Conservation (phyloP, 1,140 invertebrate species). For the Armadillidium nasatum region DNA sequence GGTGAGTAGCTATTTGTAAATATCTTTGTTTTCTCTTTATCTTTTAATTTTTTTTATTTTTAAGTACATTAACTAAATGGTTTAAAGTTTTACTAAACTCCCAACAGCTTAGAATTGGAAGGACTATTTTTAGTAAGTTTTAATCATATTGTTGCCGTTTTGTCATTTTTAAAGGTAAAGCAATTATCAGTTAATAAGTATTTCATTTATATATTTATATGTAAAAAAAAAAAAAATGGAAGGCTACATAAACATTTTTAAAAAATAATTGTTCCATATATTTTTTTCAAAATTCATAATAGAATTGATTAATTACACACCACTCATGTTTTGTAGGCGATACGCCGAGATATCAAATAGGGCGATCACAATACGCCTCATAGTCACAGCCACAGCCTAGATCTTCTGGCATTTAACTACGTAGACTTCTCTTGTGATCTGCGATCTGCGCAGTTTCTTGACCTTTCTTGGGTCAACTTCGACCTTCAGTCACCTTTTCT, state of each 20-base stretch:
- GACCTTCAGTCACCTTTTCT: conserved; percentile 9
- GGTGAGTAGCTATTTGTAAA: not conserved
- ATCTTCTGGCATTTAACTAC: conserved; percentile 3
- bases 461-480: conserved; percentile 2
- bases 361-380: not conserved
- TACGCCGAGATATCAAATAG: conserved; percentile 1
- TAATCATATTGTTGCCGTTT: too few relatives aligned
- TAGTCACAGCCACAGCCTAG: conserved; percentile 3
- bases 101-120: too few relatives aligned
- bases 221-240: too few relatives aligned
- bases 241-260: too few relatives aligned
- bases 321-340: conserved; percentile 8
- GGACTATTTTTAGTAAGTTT: too few relatives aligned
- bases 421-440: not conserved
- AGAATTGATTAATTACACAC: not conserved
- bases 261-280: too few relatives aligned
- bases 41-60: not conserved
- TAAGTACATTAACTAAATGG: too few relatives aligned
- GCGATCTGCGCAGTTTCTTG: not conserved
- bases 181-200: too few relatives aligned
- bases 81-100: too few relatives aligned
- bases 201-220: too few relatives aligned
- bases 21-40: not conserved
- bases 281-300: too few relatives aligned
- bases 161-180: too few relatives aligned